phyloP scores from a whole-genome alignment of 2,113 vertebrate genomes.

The Leiothrix lutea region DNA sequence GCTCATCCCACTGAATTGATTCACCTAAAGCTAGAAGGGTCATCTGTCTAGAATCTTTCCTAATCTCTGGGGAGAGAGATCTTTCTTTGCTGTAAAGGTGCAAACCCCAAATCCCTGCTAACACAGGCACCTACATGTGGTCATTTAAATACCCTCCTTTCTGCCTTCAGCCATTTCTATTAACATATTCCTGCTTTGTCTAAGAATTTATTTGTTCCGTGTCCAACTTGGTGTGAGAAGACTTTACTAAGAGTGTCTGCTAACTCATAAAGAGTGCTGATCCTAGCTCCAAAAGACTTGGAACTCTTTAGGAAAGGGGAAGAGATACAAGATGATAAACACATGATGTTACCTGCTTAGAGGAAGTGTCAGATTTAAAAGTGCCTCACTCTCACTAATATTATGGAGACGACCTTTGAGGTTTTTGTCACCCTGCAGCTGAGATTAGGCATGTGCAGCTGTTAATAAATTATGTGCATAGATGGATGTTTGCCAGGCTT shows the following conservation, averaged over 20 bases:
- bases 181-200: not conserved
- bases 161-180: not conserved
- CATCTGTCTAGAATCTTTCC: not conserved
- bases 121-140: not conserved
- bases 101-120: not conserved
- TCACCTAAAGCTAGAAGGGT: not conserved
- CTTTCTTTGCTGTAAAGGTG: not conserved
- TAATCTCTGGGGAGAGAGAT: not conserved
- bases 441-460: not conserved
- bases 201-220: slow-evolving; percentile 9
- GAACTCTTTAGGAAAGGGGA: not conserved
- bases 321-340: not conserved
- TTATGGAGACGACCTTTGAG: not conserved
- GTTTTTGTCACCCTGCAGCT: not conserved
- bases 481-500: not conserved
- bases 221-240: not conserved
- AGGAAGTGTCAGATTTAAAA: not conserved
- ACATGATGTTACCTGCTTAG: not conserved
- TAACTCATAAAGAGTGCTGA: not conserved
- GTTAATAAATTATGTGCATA: not conserved
- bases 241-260: not conserved
- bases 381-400: not conserved
- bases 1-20: not conserved
- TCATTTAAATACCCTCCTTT: not conserved
- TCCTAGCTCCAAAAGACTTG: not conserved